Evolutionary conservation across 35 echinoderm and acorn worm genomes (phyloP).

Genomic region (Holothuria glaberrima): DNA sequence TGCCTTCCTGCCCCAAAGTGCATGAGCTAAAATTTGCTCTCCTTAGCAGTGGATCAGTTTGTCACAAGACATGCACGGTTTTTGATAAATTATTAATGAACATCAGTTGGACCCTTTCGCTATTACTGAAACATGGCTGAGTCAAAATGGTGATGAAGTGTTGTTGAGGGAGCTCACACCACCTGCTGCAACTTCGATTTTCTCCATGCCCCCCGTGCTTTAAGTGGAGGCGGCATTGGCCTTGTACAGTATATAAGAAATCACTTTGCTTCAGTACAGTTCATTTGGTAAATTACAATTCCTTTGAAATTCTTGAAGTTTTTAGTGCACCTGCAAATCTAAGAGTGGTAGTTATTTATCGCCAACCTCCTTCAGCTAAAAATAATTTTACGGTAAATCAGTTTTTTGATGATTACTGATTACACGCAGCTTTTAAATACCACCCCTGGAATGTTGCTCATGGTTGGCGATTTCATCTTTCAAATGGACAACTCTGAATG

Average conservation of each 20-base stretch:
- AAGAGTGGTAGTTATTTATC: too few species aligned
- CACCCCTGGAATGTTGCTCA: background rate
- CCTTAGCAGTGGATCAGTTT: background rate
- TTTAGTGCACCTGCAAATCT: too few species aligned
- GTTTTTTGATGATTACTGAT: too few species aligned
- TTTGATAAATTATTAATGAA: constrained; percentile 25
- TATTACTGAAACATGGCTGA: constrained; percentile 38
- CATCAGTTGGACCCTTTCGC: constrained; percentile 14
- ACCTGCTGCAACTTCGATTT: background rate
- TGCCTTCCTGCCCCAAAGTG: background rate
- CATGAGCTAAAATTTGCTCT: background rate
- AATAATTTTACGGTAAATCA: too few species aligned
- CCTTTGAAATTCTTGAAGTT: too few species aligned
- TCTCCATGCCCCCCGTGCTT: background rate
- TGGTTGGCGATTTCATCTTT: constrained; percentile 41
- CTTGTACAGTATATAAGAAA: background rate
- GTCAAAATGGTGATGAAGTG: too few species aligned
- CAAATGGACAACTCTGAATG: background rate
- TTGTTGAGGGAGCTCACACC: background rate
- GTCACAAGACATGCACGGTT: background rate
- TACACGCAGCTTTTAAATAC: constrained; percentile 29
- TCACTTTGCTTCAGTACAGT: constrained; percentile 9
- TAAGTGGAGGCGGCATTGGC: constrained; percentile 8
- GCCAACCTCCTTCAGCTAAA: too few species aligned
- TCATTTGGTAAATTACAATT: background rate